Base-by-base conservation (phyloP, 2,113 vertebrate genomes). In the Natator depressus region DNA sequence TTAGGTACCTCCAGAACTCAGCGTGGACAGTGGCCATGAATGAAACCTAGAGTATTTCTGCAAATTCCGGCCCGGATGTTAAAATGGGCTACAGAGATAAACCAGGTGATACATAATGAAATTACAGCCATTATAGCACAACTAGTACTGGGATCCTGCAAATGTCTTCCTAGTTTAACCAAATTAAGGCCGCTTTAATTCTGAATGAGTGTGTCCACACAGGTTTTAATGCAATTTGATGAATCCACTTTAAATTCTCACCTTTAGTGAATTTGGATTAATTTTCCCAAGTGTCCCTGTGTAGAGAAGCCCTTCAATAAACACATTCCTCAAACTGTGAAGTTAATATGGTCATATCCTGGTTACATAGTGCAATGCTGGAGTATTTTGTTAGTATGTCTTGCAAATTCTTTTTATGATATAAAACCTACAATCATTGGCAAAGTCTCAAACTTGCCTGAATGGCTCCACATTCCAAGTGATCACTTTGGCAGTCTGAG, bases 391-490 rank as follows among this genome's bases (percentile, higher is more conserved):
- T 50, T 38, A n/a, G 35, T 5, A 4, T 12, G 10, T 3, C 4
- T 57, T 54, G 88, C 49, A 76, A 65, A 57, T 79, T 50, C 72
- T 72, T 24, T 82, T 49, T 35, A 27, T 59, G 50, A 85, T 65
- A 65, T 46, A 25, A 19, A 38, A 42, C 4, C 7, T 69, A 10
- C 78, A n/a, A 38, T 80, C 19, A 4, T 54, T 84, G 57, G 38
- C 49, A 10, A 29, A 84, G 82, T 42, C 82, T 86, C 72, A 42
- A 24, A 6, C 22, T 29, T 16, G 10, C 27, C 1, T 22, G 1
- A 19, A n/a, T 72, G 17, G 54, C 27, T 10, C n/a, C 3, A 1
- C 1, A 1, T 22, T 2, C 29, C n/a, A 42, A 75, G 25, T 46
- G 76, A 29, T 79, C 4, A 3, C 27, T 49, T 50, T 31, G 76